A percentile compares a stretch with the other conserved stretches of the same genome.
Evolutionary conservation across 2,888 invertebrate species (phyloP).

Genomic region (Nysson spinosus): DNA sequence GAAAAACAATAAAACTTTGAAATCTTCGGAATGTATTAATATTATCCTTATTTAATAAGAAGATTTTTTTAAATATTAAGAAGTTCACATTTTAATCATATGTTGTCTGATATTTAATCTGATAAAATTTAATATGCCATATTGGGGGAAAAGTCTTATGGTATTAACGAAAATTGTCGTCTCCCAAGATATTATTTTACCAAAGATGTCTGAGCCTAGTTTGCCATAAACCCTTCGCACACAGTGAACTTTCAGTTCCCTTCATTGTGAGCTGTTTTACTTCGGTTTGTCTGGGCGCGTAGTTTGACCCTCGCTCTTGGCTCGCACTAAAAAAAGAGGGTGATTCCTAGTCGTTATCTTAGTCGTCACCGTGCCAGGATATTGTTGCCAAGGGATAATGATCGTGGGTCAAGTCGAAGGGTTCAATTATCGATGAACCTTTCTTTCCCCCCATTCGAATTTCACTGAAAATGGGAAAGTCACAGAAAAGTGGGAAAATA

Average conservation of each 20-base stretch:
- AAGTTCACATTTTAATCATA: too few relatives aligned
- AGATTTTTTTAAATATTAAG: too few relatives aligned
- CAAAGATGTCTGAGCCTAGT: too few relatives aligned
- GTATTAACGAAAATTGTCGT: too few relatives aligned
- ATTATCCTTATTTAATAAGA: too few relatives aligned
- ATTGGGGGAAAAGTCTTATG: too few relatives aligned
- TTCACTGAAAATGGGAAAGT: conserved; percentile 1
- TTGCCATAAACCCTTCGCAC: not conserved
- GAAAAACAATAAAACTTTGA: too few relatives aligned
- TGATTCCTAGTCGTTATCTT: conserved; percentile 19
- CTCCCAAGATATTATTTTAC: too few relatives aligned
- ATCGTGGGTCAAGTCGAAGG: conserved; percentile 27
- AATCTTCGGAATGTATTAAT: too few relatives aligned
- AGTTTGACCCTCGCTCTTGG: too few relatives aligned
- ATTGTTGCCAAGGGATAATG: conserved; percentile 28
- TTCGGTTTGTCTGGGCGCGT: not conserved
- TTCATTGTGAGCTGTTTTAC: not conserved
- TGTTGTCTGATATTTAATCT: too few relatives aligned
- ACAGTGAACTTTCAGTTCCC: not conserved
- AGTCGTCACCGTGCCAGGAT: conserved; percentile 3
- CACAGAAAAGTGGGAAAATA: not conserved
- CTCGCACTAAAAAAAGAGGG: not conserved
- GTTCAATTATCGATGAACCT: conserved; percentile 29
- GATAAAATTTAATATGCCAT: too few relatives aligned
- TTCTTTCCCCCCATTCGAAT: conserved; percentile 1